phyloP scores from a whole-genome alignment of 2,797 vertebrate genomes.

The Micrastur ruficollis region DNA sequence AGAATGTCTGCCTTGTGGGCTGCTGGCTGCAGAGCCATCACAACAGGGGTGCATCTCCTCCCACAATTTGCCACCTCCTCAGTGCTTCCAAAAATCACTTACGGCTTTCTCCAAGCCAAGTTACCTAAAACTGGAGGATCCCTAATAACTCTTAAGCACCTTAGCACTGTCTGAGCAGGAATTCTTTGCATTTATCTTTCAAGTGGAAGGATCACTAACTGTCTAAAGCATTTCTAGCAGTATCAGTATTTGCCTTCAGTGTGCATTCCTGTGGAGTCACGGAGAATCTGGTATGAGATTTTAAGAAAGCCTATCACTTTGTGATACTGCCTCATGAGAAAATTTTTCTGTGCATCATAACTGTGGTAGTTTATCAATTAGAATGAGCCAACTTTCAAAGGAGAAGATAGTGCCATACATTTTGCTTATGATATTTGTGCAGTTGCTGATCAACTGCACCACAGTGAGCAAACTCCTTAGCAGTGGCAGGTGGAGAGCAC shows the following conservation, averaged over 20 bases:
- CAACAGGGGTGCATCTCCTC: fast-evolving
- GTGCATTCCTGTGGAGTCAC: neutral
- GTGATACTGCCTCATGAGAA: neutral
- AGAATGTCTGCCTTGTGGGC: neutral
- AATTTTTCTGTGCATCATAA: neutral
- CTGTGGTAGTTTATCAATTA: slow-evolving; percentile 42
- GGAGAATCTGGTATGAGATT: neutral
- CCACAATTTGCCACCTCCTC: neutral
- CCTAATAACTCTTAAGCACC: neutral
- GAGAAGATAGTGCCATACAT: neutral
- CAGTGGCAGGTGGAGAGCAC: neutral
- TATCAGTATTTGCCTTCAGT: neutral
- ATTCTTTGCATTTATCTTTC: neutral
- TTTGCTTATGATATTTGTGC: neutral
- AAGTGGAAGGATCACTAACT: neutral
- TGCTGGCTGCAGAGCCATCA: neutral
- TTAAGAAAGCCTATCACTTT: neutral
- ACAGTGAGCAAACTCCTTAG: neutral
- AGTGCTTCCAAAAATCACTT: neutral
- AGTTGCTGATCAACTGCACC: neutral
- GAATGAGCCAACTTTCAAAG: neutral
- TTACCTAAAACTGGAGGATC: neutral
- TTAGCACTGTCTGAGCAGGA: neutral
- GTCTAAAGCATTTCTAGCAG: neutral
- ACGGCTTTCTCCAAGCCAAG: neutral